Evolutionary conservation across 2,888 invertebrate genomes (phyloP).

Genomic region (Coelinius sp.): DNA sequence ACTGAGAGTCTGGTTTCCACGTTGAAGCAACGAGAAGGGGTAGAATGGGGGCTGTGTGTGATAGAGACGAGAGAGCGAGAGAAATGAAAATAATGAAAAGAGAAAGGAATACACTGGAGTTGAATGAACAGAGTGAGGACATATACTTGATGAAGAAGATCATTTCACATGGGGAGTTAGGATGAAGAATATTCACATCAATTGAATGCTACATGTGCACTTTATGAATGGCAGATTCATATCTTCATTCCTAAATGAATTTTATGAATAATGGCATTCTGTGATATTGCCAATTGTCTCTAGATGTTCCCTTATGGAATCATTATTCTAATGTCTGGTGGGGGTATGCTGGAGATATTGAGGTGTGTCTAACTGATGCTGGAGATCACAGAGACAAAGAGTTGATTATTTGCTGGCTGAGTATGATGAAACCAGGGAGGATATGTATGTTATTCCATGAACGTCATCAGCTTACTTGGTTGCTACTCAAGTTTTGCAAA

Average conservation of each 20-base stretch:
- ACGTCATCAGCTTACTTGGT: neutral
- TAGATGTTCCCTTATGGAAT: neutral
- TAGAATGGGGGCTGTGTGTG: constrained; percentile 36
- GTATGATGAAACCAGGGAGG: neutral
- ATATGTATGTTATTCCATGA: neutral
- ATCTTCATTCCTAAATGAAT: neutral
- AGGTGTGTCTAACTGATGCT: neutral
- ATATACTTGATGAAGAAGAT: constrained; percentile 44
- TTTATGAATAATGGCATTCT: neutral
- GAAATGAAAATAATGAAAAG: constrained; percentile 13
- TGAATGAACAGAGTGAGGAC: neutral
- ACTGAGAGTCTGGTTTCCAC: constrained; percentile 24
- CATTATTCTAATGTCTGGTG: neutral
- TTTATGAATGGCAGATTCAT: neutral
- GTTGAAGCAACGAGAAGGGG: constrained; percentile 37
- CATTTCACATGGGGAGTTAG: constrained; percentile 54
- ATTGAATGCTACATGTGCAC: neutral
- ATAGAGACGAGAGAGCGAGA: constrained; percentile 23
- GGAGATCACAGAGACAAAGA: neutral
- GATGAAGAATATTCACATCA: neutral
- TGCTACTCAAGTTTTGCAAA: neutral
- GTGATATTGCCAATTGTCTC: neutral
- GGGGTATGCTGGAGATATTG: neutral
- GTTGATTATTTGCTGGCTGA: neutral
- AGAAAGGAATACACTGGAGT: neutral